These are phyloP conservation scores for Ericerus pela DNA, from an alignment of 1,140 invertebrate genomes.

Conservation along the genomic window DNA sequence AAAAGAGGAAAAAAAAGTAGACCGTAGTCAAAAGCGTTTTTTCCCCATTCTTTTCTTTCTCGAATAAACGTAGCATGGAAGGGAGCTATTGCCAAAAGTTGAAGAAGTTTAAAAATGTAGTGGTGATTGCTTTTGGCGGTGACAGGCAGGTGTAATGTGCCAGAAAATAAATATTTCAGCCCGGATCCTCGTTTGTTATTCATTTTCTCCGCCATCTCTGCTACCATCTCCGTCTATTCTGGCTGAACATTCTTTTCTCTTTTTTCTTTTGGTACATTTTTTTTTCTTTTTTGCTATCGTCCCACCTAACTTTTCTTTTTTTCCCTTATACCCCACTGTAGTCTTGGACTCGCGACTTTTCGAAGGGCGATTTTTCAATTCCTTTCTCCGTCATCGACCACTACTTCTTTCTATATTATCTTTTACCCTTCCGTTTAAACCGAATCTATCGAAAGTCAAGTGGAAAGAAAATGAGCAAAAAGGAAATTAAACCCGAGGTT, in stretches of 20 bases:
- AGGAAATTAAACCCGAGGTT: not conserved
- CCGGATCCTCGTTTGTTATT: conserved; percentile 3
- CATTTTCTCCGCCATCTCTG: conserved; percentile 2
- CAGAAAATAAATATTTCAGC: conserved; percentile 11
- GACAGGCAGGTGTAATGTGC: conserved; percentile 11
- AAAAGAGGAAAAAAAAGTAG: no score
- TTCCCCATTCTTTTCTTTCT: no score
- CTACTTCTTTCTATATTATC: not conserved
- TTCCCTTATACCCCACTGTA: no score
- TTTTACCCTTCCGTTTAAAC: not conserved
- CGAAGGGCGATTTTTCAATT: conserved; percentile 1
- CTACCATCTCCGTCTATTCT: not conserved
- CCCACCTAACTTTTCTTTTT: no score
- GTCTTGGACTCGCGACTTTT: not conserved
- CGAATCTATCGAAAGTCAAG: no score
- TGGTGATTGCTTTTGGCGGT: conserved; percentile 10
- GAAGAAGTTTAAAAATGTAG: conserved; percentile 10
- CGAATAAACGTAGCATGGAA: no score
- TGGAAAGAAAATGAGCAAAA: not conserved
- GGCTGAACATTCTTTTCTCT: not conserved
- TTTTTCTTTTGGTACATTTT: not conserved
- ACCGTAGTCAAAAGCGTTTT: no score
- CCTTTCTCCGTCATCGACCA: not conserved
- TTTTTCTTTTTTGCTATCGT: no score
- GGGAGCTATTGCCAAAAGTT: no score